Percentiles rank a stretch among this genome's conserved stretches.
Evolutionary conservation across 1,140 invertebrate genomes (phyloP).

Genomic region (Tenebrio molitor): DNA sequence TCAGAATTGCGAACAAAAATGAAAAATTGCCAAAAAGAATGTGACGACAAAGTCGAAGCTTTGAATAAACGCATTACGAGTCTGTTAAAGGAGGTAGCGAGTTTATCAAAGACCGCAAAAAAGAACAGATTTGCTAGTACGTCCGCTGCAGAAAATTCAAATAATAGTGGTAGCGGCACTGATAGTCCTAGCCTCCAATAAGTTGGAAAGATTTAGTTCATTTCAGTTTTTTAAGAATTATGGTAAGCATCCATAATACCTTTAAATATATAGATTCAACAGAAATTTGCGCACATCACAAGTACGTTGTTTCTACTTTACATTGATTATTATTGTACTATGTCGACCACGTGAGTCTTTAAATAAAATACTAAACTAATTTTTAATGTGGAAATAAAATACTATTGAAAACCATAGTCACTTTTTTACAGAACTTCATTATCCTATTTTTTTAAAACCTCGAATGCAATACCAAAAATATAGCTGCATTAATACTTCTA

Average conservation of each 20-base stretch:
- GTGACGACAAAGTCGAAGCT: conserved; percentile 83
- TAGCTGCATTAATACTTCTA: too few relatives aligned
- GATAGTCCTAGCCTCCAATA: conserved; percentile 77
- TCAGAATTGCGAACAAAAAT: conserved; percentile 88
- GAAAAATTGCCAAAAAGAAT: conserved; percentile 83
- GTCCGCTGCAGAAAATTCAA: conserved; percentile 68
- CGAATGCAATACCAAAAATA: too few relatives aligned
- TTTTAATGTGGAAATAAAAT: too few relatives aligned
- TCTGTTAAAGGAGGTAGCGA: conserved; percentile 87
- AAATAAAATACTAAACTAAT: too few relatives aligned
- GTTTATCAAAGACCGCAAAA: conserved; percentile 84
- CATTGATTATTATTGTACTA: not conserved
- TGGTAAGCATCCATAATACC: too few relatives aligned
- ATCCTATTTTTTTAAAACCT: too few relatives aligned
- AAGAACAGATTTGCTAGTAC: conserved; percentile 58
- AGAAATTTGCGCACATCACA: not conserved
- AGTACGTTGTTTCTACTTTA: not conserved
- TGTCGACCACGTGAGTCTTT: not conserved
- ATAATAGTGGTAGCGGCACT: conserved; percentile 82
- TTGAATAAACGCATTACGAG: conserved; percentile 84
- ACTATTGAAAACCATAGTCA: too few relatives aligned
- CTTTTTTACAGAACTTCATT: too few relatives aligned
- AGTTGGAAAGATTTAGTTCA: conserved; percentile 1
- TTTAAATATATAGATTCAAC: not conserved
- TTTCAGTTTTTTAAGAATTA: not conserved